Percentiles rank a stretch among this genome's conserved stretches.
phyloP scores from a whole-genome alignment of 2,113 vertebrate genomes.

The Chionis minor region DNA sequence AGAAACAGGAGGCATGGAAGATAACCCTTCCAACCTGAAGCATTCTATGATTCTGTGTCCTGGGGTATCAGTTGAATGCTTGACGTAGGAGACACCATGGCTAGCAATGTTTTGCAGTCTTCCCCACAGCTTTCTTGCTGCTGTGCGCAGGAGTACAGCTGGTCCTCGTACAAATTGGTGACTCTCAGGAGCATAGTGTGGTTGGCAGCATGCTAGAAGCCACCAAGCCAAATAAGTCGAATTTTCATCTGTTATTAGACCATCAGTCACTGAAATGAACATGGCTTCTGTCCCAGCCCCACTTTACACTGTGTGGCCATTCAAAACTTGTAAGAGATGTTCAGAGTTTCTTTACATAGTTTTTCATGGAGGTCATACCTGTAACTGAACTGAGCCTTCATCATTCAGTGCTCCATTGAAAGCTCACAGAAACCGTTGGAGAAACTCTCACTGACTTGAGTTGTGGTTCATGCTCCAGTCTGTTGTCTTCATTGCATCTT shows the following conservation, averaged over 20 bases:
- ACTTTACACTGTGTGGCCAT: not conserved
- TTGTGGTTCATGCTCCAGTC: not conserved
- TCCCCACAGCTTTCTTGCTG: not conserved
- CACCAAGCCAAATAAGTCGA: fast-evolving
- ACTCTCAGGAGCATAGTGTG: not conserved
- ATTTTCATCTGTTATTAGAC: not conserved
- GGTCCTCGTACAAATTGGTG: not conserved
- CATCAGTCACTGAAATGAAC: not conserved
- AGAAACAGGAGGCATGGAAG: not conserved
- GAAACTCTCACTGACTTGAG: not conserved
- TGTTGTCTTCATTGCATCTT: not conserved
- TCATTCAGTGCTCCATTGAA: not conserved
- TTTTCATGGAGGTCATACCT: not conserved
- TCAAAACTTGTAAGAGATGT: not conserved
- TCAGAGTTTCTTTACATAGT: not conserved
- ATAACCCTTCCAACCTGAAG: too few species aligned
- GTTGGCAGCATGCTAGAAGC: not conserved
- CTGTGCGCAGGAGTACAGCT: not conserved
- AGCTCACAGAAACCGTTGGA: not conserved
- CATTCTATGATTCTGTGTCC: too few species aligned
- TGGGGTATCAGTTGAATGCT: not conserved
- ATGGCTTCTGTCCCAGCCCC: not conserved
- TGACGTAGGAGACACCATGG: not conserved
- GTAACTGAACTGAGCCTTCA: not conserved
- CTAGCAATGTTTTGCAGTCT: not conserved